phyloP scores from a whole-genome alignment of 2,113 vertebrate genomes.

The Pomatorhinus ruficollis region DNA sequence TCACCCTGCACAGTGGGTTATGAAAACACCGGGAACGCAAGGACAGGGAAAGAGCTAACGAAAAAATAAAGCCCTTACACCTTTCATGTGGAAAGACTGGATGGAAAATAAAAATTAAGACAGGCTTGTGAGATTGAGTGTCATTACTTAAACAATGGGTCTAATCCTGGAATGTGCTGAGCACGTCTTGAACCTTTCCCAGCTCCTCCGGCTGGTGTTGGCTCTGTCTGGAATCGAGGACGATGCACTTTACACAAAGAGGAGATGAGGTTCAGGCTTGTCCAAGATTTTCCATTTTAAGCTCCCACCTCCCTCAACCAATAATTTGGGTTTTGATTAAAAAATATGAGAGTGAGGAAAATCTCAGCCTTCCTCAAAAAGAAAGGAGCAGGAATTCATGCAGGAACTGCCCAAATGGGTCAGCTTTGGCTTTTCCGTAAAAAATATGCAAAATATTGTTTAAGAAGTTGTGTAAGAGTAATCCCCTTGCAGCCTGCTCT shows the following conservation, averaged over 20 bases:
- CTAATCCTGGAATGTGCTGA: slow-evolving; percentile 12
- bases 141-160: slow-evolving; percentile 19
- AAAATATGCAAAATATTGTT: neutral
- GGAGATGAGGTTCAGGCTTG: neutral
- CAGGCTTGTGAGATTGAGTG: neutral
- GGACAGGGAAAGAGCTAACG: neutral
- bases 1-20: neutral
- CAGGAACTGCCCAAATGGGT: neutral
- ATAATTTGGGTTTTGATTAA: neutral
- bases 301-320: neutral
- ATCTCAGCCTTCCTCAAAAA: neutral
- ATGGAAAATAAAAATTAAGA: neutral
- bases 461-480: neutral
- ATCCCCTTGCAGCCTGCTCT: neutral
- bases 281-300: neutral
- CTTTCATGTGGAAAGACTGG: neutral
- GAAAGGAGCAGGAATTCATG: accelerated
- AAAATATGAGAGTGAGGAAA: neutral
- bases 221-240: accelerated
- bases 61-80: neutral
- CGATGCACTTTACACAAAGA: neutral
- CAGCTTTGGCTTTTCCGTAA: neutral
- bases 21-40: neutral
- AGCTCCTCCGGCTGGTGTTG: neutral
- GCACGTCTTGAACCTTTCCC: neutral